A percentile compares a stretch with the other conserved stretches of the same genome.
phyloP scores from a whole-genome alignment of 92 coral and sea anemone species.

The Micromussa lordhowensis region DNA sequence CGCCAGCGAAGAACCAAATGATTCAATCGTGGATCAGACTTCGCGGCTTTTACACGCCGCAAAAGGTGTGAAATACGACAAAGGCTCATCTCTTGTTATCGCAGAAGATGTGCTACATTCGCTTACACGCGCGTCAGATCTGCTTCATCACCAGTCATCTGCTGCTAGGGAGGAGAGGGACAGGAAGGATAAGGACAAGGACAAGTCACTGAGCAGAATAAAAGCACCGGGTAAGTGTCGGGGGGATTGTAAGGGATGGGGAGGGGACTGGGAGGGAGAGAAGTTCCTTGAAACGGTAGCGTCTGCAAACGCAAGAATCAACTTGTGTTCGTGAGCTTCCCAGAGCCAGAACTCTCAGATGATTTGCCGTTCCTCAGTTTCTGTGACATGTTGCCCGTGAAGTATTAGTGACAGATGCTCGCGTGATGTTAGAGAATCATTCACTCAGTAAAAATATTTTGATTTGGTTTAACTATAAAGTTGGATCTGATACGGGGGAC shows the following conservation, averaged over 20 bases:
- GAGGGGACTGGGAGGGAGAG: neutral
- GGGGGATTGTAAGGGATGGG: neutral
- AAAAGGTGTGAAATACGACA: conserved; percentile 69
- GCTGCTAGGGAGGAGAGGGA: conserved; percentile 68
- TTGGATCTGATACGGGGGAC: neutral
- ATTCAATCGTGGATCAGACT: conserved; percentile 87
- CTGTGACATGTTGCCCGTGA: too few relatives aligned
- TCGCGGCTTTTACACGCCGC: conserved; percentile 82
- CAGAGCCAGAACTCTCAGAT: neutral
- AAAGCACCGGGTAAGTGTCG: conserved; percentile 70
- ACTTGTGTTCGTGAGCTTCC: too few relatives aligned
- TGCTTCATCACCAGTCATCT: conserved; percentile 65
- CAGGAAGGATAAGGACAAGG: conserved; percentile 71
- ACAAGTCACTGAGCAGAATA: conserved; percentile 61
- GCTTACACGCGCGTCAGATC: conserved; percentile 85
- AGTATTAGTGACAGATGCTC: too few relatives aligned
- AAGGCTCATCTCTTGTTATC: conserved; percentile 64
- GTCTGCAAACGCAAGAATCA: neutral
- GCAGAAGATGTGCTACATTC: conserved; percentile 86
- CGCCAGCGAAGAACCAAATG: conserved; percentile 75
- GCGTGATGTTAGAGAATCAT: too few relatives aligned
- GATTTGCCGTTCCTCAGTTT: too few relatives aligned
- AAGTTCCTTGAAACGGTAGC: neutral
- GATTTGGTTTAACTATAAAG: too few relatives aligned
- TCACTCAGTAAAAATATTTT: too few relatives aligned